Base-by-base conservation (phyloP, 2,113 vertebrate species). In the Eleginops maclovinus region DNA sequence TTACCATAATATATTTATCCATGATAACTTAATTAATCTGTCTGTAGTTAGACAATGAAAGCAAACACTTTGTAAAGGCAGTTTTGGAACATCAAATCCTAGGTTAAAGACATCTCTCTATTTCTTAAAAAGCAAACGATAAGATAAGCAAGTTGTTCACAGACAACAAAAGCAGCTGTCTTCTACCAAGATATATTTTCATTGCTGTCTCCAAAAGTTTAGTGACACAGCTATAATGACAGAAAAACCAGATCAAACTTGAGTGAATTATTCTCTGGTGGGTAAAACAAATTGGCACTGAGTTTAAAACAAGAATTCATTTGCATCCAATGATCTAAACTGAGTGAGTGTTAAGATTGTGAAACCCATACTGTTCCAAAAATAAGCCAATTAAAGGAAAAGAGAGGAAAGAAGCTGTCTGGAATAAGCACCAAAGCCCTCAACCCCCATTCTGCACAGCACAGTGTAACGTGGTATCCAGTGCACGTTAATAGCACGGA, bases 361-460 rank as follows among this genome's bases (percentile, higher is more conserved):
- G 22, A 47, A 72, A 66, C 68, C 51, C 15, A 47, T 22, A 40
- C 43, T 75, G 44, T 59, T 87, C 51, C 62, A 73, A 44, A 85
- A 81, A 86, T 67, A 26, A 87, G 63, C 55, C 70, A 82, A 86
- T 86, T 86, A 87, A 58, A 72, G 61, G 11, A 22, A 67, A 46
- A 61, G 44, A 75, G 49, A 60, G 44, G 8, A 50, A 79, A 73
- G 19, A 8, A 76, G 60, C 14, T 51, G 44, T 22, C 51, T 66
- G 79, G 41, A 72, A 66, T 41, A 61, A 21, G 59, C 61, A 31
- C 6, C 46, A 62, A 60, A 76, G 46, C 61, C 28, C 9, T 55
- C 26, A 1, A 3, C 22, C 1, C 50, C 54, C 10, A 60, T 12
- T 28, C 26, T 69, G 70, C 68, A 60, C 63, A 26, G 22, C 10